Conservation (phyloP, 2,797 vertebrate genomes). For the Gymnoscopelus microlampas region DNA sequence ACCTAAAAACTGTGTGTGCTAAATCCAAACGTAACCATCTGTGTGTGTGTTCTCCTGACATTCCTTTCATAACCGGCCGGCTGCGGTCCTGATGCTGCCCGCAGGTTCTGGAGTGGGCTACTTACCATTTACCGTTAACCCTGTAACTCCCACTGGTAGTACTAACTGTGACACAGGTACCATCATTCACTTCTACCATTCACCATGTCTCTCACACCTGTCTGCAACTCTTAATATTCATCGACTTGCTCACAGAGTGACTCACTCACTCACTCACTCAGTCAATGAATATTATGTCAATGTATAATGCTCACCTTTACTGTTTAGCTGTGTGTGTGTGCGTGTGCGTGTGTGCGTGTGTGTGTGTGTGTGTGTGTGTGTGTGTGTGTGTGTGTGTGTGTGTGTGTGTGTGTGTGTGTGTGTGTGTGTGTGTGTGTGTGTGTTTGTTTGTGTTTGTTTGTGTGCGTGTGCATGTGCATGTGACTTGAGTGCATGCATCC, state of each 20-base stretch:
- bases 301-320: constrained; percentile 8
- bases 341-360: constrained; percentile 33
- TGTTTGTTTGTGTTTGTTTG: too few species aligned
- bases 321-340: constrained; percentile 36
- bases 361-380: constrained; percentile 20
- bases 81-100: constrained; percentile 72
- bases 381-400: constrained; percentile 8
- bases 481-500: too few species aligned
- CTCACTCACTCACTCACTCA: too few species aligned
- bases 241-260: constrained; percentile 20
- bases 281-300: too few species aligned
- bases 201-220: constrained; percentile 34
- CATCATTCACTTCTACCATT: constrained; percentile 68
- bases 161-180: constrained; percentile 99
- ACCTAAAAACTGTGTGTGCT: constrained; percentile 56
- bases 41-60: constrained; percentile 64
- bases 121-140: constrained; percentile 96
- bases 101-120: constrained; percentile 96
- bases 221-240: constrained; percentile 26
- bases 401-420: constrained; percentile 4
- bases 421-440: not conserved
- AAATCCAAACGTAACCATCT: constrained; percentile 66
- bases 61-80: constrained; percentile 63
- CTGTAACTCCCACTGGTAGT: constrained; percentile 94
- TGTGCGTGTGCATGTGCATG: too few species aligned